Evolutionary conservation across 2,797 vertebrate genomes (phyloP), one percentile per base, ranked within the genome.

Genomic region (Lagocephalus sceleratus): DNA sequence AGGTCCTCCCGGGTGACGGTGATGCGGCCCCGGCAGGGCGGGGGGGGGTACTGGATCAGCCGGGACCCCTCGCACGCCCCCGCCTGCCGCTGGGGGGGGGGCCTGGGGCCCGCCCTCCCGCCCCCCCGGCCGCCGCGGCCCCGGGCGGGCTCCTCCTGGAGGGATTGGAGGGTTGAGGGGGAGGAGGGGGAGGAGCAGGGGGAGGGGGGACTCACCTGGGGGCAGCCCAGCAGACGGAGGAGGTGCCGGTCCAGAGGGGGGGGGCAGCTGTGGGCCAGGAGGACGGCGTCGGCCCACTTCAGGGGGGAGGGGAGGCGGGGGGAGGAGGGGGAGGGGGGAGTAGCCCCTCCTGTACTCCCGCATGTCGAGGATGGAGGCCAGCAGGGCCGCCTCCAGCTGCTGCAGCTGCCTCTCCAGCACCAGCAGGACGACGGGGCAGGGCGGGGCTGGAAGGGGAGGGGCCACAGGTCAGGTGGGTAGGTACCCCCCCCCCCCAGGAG

Each of bases 21-120:
- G 75, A 98, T 92, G 5, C 95, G 92, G 47, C 96, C 94, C 78
- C 92, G 98, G 44, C 88, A 90, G 51, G 95, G 95, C 25, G 93
- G 87, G 2, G 92, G 85, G 5, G 96, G 96, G 72, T 94, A 99
- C 82, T 96, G 93, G 76, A 99, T 93, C 86, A 99, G 86, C 82
- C 96, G 98, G 62, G 3, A 35, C 71, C 39, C 12, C n/a, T n/a
- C n/a, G n/a, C n/a, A n/a, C n/a, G n/a, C n/a, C n/a, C n/a, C n/a
- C n/a, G n/a, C n/a, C 32, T 35, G 68, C 76, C 88, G 87, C 2
- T 77, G 86, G 70, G 78, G 60, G 80, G 81, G 17, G 16, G 79
- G 60, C 73, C 61, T 53, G 12, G 39, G 40, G 60, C 76, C 51
- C 81, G 84, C 32, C 86, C 59, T 56, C 89, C 71, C 17, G 70